Conservation (phyloP, 2,797 vertebrate species). For the Channallabes apus region DNA sequence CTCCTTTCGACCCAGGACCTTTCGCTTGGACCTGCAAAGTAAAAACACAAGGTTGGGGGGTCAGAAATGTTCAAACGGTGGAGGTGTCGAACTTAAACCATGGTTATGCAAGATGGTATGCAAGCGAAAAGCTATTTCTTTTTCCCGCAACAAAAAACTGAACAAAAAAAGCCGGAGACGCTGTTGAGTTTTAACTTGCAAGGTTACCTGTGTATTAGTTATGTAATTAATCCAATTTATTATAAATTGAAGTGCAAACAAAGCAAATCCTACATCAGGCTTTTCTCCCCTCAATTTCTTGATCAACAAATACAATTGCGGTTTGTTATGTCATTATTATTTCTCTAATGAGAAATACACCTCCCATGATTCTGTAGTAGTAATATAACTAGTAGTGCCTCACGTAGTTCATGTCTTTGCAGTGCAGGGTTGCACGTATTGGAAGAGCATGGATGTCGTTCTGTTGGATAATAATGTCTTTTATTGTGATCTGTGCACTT, state of each 20-base stretch:
- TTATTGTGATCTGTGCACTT: slow-evolving; percentile 57
- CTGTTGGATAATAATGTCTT: slow-evolving; percentile 45
- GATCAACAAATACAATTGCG: slow-evolving; percentile 25
- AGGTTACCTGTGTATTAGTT: slow-evolving; percentile 30
- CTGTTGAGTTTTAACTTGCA: background rate
- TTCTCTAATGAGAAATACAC: slow-evolving; percentile 26
- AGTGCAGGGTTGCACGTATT: slow-evolving; percentile 24
- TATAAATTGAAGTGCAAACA: background rate
- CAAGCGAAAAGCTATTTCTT: background rate
- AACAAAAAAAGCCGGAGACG: background rate
- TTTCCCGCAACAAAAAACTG: background rate
- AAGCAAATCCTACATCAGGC: slow-evolving; percentile 19
- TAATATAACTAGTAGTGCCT: slow-evolving; percentile 53
- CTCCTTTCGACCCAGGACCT: slow-evolving; percentile 92
- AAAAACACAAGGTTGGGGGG: background rate
- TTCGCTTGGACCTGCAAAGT: slow-evolving; percentile 89
- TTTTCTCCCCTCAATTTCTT: slow-evolving; percentile 1
- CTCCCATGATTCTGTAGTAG: slow-evolving; percentile 48
- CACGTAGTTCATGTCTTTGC: slow-evolving; percentile 47
- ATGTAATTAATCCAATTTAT: background rate
- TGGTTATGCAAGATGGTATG: background rate
- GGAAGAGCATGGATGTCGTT: slow-evolving; percentile 47
- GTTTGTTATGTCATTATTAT: slow-evolving; percentile 34
- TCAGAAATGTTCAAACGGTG: background rate
- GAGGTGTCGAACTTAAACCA: background rate